These are phyloP conservation scores for Climacteris rufus DNA, from an alignment of 2,113 vertebrate genomes.

Conservation along the genomic window DNA sequence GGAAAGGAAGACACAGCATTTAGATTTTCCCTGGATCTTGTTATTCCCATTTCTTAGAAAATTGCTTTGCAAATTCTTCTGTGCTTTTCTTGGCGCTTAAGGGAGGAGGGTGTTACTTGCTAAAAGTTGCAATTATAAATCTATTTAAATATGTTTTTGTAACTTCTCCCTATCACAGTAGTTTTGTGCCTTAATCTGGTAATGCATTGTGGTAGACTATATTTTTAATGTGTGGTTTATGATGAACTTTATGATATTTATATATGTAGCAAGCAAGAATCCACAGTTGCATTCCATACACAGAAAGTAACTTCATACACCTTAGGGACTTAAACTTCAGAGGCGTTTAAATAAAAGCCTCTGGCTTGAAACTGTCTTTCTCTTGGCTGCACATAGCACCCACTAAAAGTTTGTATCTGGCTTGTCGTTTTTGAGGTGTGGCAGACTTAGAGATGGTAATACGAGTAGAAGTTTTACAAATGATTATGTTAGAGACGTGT, in stretches of 20 bases:
- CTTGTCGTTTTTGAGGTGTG: conserved; percentile 60
- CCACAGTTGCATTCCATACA: conserved; percentile 18
- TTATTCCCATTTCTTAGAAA: neutral
- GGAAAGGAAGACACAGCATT: neutral
- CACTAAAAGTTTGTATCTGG: conserved; percentile 56
- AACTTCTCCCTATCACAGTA: neutral
- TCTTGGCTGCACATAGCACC: conserved; percentile 52
- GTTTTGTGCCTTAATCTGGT: neutral
- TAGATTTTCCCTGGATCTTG: neutral
- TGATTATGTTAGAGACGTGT: conserved; percentile 46
- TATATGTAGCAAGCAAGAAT: neutral
- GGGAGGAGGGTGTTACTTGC: neutral
- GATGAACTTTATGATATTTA: conserved; percentile 3
- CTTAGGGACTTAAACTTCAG: conserved; percentile 46
- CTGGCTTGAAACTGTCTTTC: conserved; percentile 46
- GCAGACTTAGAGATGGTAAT: conserved; percentile 26
- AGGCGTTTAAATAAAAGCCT: conserved; percentile 36
- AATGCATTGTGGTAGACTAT: neutral
- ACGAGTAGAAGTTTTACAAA: conserved; percentile 49
- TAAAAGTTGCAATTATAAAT: neutral
- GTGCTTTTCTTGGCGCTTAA: neutral
- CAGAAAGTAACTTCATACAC: conserved; percentile 30
- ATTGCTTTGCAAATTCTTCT: neutral
- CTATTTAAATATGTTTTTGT: neutral
- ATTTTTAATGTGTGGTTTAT: neutral